phyloP scores from a whole-genome alignment of 2,113 vertebrate species.

The Conger conger region DNA sequence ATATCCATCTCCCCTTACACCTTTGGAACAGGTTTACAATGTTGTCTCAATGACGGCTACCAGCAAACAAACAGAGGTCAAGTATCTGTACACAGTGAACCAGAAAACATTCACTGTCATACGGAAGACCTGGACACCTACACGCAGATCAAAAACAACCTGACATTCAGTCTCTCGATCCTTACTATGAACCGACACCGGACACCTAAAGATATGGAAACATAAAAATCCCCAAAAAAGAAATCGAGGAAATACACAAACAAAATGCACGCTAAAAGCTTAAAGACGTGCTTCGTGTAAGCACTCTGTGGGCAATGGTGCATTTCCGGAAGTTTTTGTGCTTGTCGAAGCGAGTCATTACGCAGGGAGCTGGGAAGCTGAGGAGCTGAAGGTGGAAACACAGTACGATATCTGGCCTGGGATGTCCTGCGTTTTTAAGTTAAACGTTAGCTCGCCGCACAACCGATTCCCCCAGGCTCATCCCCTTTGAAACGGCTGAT shows the following conservation, averaged over 20 bases:
- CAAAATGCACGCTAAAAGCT: slow-evolving; percentile 51
- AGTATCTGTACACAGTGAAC: not conserved
- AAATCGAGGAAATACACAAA: slow-evolving; percentile 22
- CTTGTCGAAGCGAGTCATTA: slow-evolving; percentile 68
- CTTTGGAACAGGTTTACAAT: not conserved
- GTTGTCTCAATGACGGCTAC: not conserved
- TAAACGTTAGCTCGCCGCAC: slow-evolving; percentile 16
- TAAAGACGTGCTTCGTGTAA: slow-evolving; percentile 57
- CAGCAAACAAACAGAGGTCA: not conserved
- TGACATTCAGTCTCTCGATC: not conserved
- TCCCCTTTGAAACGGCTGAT: slow-evolving; percentile 46
- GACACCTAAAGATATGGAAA: not conserved
- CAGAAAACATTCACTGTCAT: not conserved
- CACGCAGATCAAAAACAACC: not conserved
- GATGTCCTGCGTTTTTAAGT: slow-evolving; percentile 24
- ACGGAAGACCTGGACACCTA: not conserved
- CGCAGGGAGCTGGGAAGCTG: slow-evolving; percentile 48
- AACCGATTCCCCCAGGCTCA: slow-evolving; percentile 44
- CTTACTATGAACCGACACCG: not conserved
- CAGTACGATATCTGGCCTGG: not conserved
- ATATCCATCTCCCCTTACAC: not conserved
- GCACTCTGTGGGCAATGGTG: slow-evolving; percentile 44
- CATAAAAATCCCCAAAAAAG: slow-evolving; percentile 23
- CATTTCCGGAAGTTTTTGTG: slow-evolving; percentile 55
- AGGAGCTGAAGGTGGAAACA: not conserved